A percentile compares a stretch with the other conserved stretches of the same genome.
Conservation (phyloP, 2,888 invertebrate genomes). For the Apantesis nais region DNA sequence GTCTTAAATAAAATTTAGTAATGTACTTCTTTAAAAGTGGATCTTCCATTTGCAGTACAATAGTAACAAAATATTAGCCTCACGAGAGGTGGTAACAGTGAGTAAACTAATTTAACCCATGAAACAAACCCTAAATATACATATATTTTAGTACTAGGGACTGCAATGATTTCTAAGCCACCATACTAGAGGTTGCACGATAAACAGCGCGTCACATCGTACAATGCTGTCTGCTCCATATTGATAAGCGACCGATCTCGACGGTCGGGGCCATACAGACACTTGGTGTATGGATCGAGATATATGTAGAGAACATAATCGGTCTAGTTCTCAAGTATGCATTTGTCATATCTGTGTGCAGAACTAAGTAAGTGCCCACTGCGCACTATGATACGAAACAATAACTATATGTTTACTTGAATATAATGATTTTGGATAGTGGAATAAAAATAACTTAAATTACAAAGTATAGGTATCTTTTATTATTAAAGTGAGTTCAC, state of each 20-base stretch:
- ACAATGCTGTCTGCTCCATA: conserved; percentile 60
- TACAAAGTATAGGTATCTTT: too few relatives aligned
- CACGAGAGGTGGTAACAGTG: background rate
- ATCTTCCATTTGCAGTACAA: background rate
- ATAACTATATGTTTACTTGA: background rate
- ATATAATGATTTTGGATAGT: too few relatives aligned
- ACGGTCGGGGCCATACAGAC: conserved; percentile 26
- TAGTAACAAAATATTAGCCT: background rate
- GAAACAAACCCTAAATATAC: background rate
- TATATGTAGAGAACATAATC: conserved; percentile 1
- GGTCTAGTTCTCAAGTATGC: background rate
- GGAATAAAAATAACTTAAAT: too few relatives aligned
- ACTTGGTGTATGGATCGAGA: background rate
- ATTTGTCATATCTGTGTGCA: background rate
- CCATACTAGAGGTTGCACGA: conserved; percentile 27
- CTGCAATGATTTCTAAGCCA: conserved; percentile 17
- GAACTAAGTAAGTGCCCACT: background rate
- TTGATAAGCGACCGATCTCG: conserved; percentile 57
- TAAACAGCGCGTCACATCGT: conserved; percentile 42
- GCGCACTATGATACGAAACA: background rate
- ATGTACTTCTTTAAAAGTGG: background rate
- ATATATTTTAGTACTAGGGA: background rate
- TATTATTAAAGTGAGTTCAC: background rate
- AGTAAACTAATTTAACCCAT: background rate
- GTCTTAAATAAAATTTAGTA: too few relatives aligned